A percentile compares a stretch with the other conserved stretches of the same genome.
phyloP scores from a whole-genome alignment of 2,888 invertebrate species.

The Aspidapion aeneum region DNA sequence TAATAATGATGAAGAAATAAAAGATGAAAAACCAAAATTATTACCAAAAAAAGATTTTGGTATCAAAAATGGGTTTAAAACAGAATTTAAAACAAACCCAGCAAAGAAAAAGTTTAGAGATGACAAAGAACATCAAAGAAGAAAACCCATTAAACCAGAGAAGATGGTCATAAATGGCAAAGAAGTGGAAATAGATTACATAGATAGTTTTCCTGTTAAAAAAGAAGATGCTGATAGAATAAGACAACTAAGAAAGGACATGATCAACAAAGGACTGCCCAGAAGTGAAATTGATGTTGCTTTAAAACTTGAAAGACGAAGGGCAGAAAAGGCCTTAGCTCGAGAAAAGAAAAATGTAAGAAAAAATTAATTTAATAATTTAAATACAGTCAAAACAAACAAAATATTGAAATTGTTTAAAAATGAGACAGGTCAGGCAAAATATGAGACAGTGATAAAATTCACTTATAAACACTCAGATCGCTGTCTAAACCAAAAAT shows the following conservation, averaged over 20 bases:
- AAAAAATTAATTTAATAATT: no score
- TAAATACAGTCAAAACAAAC: no score
- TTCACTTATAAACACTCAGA: no score
- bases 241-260: conserved; percentile 56
- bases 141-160: conserved; percentile 36
- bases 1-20: conserved; percentile 15
- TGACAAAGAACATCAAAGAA: conserved; percentile 38
- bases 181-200: conserved; percentile 58
- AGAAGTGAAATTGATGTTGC: conserved; percentile 62
- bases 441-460: no score
- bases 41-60: conserved; percentile 2
- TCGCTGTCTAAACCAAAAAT: no score
- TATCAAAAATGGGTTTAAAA: conserved; percentile 9
- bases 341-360: conserved; percentile 69
- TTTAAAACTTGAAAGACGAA: conserved; percentile 65
- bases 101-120: conserved; percentile 31
- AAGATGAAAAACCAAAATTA: conserved; percentile 4
- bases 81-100: conserved; percentile 9
- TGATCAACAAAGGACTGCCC: conserved; percentile 65
- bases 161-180: conserved; percentile 62
- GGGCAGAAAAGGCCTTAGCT: conserved; percentile 68
- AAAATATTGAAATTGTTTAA: no score
- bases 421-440: no score
- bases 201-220: conserved; percentile 69
- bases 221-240: conserved; percentile 67